phyloP scores from a whole-genome alignment of 2,888 invertebrate species.

The Chloromyia formosa region DNA sequence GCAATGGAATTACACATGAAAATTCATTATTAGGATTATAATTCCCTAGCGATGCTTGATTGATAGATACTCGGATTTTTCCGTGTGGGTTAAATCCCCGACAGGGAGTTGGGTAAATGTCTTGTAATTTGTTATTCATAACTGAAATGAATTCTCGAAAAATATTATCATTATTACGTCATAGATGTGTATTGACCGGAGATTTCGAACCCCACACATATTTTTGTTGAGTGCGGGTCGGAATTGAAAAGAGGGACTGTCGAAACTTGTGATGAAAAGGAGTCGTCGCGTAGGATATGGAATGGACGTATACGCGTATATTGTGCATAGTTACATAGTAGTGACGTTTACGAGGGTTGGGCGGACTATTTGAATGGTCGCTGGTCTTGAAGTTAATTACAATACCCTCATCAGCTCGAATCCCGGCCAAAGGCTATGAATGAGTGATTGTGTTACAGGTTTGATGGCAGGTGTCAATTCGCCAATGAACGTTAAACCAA shows the following conservation, averaged over 20 bases:
- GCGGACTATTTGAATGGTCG: slow-evolving; percentile 13
- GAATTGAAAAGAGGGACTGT: slow-evolving; percentile 12
- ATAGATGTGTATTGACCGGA: slow-evolving; percentile 24
- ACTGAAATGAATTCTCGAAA: slow-evolving; percentile 47
- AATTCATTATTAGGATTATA: slow-evolving; percentile 45
- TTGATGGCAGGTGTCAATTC: slow-evolving; percentile 47
- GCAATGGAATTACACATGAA: slow-evolving; percentile 17
- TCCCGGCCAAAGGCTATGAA: not conserved
- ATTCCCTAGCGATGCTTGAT: slow-evolving; percentile 40
- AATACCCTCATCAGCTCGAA: slow-evolving; percentile 20
- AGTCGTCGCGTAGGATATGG: not conserved
- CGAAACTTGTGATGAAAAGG: slow-evolving; percentile 21
- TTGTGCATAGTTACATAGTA: not conserved
- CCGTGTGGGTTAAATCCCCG: slow-evolving; percentile 35
- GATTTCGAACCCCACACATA: slow-evolving; percentile 27
- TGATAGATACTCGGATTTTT: not conserved
- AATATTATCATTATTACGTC: slow-evolving; percentile 42
- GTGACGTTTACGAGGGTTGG: not conserved
- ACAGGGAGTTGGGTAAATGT: slow-evolving; percentile 46
- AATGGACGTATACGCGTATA: no score
- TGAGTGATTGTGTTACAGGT: not conserved
- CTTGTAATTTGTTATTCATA: slow-evolving; percentile 51
- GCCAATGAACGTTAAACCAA: slow-evolving; percentile 44
- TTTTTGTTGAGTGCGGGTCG: slow-evolving; percentile 26
- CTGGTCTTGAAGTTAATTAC: slow-evolving; percentile 42